Evolutionary conservation across 2,888 invertebrate species (phyloP), one percentile per base, ranked within the genome.

Genomic region (Marronus borbonicus): DNA sequence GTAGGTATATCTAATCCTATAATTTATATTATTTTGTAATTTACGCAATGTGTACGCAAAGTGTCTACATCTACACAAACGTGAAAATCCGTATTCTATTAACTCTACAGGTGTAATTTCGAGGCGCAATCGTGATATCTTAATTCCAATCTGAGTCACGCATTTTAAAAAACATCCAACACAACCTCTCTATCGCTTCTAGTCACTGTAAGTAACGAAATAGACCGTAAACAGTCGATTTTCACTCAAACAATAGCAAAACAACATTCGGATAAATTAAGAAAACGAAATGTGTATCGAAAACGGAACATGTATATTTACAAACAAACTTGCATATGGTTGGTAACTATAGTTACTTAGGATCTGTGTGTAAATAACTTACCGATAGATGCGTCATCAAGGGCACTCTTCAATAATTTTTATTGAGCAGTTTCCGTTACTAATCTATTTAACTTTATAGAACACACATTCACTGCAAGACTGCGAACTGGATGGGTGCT

Each of bases 301-400:
- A 60, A 72, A 28, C 60, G 36, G n/a, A 50, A 49, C 31, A 28
- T 20, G 17, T n/a, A 44, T 28, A 62, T 62, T 74, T 58, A 49
- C 74, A 62, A 60, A 58, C 60, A 50, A 12, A 50, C 28, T 58
- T 58, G 28, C 12, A 49, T 64, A 64, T 31, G 50, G 14, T 66
- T 7, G 24, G 20, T 20, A 58, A 17, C 55, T 50, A 75, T 75
- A 44, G 44, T 44, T 44, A 44, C 44, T 7, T 31, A 44, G 55
- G 44, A 36, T 36, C 2, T 36, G 31, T 44, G 62, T 17, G 39
- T 44, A 49, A 39, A 39, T 31, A 52, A 77, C 77, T 77, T 70
- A 77, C 77, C 31, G 50, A 62, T 60, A 52, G 44, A 64, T 70
- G 77, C 77, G 77, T 77, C 77, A 77, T 77, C 70, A 70, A 76